Evolutionary conservation across 2,888 invertebrate genomes (phyloP).

Genomic region (Erebia palarica): DNA sequence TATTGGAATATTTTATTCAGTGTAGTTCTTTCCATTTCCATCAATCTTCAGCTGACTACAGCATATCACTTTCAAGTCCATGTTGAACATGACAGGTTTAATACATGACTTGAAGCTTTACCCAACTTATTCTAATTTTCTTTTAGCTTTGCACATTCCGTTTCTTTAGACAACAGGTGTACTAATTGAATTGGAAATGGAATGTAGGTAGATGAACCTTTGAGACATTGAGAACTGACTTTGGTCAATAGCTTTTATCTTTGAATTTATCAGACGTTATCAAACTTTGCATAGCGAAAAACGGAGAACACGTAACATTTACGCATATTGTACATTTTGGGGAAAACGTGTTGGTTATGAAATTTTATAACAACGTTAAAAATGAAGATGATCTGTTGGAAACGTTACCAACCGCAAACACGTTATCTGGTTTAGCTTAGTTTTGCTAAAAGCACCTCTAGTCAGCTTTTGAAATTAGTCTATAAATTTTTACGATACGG

Average conservation of each 20-base stretch:
- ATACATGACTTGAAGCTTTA: no score
- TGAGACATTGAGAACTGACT: not conserved
- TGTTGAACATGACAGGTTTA: no score
- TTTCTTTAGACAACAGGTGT: not conserved
- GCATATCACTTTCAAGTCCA: no score
- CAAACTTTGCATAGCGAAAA: not conserved
- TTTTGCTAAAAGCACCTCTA: constrained; percentile 36
- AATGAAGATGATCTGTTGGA: not conserved
- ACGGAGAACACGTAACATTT: constrained; percentile 1
- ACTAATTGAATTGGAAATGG: not conserved
- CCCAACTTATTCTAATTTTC: not conserved
- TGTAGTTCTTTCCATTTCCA: no score
- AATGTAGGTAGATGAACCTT: not conserved
- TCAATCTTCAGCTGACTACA: no score
- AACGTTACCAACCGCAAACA: constrained; percentile 5
- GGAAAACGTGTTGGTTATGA: not conserved
- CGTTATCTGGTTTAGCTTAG: constrained; percentile 21
- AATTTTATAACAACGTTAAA: not conserved
- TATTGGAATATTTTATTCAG: not conserved
- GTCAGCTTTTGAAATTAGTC: constrained; percentile 31
- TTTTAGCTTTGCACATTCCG: not conserved
- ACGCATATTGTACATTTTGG: not conserved
- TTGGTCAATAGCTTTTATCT: constrained; percentile 1
- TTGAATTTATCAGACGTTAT: not conserved
- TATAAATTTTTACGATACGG: constrained; percentile 32